Evolutionary conservation across 2,113 vertebrate species (phyloP).

Genomic region (Chloroceryle aenea): DNA sequence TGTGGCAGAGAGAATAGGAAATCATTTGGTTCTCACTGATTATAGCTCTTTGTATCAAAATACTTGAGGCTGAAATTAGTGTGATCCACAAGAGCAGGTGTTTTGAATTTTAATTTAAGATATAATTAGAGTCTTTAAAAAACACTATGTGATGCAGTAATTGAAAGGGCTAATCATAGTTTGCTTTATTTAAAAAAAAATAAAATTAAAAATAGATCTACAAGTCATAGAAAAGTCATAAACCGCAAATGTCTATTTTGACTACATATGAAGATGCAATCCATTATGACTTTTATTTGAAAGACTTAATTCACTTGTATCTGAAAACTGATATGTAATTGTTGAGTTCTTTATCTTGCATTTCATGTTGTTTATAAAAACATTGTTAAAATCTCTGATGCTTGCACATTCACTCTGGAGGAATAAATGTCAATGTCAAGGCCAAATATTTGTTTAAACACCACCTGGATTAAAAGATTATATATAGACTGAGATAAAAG

Average conservation of each 20-base stretch:
- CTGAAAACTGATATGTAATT: conserved; percentile 64
- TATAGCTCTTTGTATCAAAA: conserved; percentile 75
- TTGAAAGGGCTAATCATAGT: conserved; percentile 74
- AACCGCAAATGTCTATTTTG: conserved; percentile 72
- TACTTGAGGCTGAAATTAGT: conserved; percentile 72
- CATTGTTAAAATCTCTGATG: conserved; percentile 51
- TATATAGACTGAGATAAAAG: neutral
- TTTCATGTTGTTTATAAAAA: conserved; percentile 71
- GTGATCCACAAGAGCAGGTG: conserved; percentile 76
- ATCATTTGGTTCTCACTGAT: conserved; percentile 64
- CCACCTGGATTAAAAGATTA: conserved; percentile 48
- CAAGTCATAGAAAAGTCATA: neutral
- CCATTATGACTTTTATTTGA: conserved; percentile 68
- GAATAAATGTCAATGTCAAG: conserved; percentile 12
- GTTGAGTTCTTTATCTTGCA: conserved; percentile 61
- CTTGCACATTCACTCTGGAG: conserved; percentile 22
- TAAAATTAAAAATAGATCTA: conserved; percentile 58
- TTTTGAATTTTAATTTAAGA: conserved; percentile 74
- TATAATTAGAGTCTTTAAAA: conserved; percentile 75
- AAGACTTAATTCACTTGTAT: conserved; percentile 58
- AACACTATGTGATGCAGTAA: conserved; percentile 50
- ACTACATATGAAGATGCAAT: conserved; percentile 63
- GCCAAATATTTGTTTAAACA: conserved; percentile 41
- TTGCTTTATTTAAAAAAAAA: conserved; percentile 63
- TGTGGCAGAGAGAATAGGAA: conserved; percentile 56